Evolutionary conservation across 2,113 vertebrate species (phyloP).

Genomic region (Pelecanus crispus): DNA sequence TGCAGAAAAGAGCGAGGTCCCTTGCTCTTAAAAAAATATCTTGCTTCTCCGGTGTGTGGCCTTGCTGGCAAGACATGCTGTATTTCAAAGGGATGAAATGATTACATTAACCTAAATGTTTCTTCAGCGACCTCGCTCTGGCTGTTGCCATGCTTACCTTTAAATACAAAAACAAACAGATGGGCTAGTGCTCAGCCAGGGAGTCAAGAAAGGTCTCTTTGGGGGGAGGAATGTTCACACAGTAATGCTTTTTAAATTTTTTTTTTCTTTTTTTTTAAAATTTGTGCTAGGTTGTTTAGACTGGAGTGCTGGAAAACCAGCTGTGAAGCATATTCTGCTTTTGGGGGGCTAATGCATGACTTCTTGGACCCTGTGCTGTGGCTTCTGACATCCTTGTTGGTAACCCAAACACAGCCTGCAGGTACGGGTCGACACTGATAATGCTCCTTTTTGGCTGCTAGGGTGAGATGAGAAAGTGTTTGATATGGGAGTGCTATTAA

Average conservation of each 20-base stretch:
- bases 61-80: neutral
- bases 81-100: neutral
- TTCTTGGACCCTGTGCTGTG: neutral
- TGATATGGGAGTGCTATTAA: neutral
- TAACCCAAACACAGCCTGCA: neutral
- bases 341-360: neutral
- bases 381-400: neutral
- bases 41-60: neutral
- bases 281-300: neutral
- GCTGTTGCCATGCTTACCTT: constrained; percentile 17
- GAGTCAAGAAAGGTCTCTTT: neutral
- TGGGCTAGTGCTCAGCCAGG: neutral
- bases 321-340: neutral
- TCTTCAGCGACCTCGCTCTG: neutral
- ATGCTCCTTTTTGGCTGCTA: neutral
- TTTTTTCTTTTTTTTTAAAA: neutral
- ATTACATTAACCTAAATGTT: neutral
- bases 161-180: neutral
- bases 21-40: neutral
- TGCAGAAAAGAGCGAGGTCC: neutral
- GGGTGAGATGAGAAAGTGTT: neutral
- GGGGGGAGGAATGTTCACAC: neutral
- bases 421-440: neutral
- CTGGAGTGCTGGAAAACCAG: neutral
- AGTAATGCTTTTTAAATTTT: neutral